phyloP scores from a whole-genome alignment of 2,888 invertebrate genomes.

The Meiosimyza decipiens region DNA sequence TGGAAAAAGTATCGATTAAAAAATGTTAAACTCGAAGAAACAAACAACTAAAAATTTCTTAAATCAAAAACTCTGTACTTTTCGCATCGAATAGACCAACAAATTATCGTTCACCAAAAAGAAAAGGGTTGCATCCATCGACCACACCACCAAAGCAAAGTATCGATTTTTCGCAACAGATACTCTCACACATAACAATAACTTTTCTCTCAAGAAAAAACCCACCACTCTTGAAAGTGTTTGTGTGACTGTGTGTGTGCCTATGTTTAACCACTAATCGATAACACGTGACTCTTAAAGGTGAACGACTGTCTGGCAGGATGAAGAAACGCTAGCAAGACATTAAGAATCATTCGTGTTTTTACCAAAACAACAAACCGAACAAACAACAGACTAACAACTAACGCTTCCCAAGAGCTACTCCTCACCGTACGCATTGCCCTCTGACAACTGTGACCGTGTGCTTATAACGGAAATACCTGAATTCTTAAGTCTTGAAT shows the following conservation, averaged over 20 bases:
- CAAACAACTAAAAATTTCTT: too few relatives aligned
- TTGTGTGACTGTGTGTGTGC: conserved; percentile 32
- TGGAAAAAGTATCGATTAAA: too few relatives aligned
- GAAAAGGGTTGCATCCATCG: background rate
- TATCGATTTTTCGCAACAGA: too few relatives aligned
- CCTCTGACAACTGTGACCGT: background rate
- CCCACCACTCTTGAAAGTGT: background rate
- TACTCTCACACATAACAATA: too few relatives aligned
- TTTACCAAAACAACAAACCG: conserved; percentile 14
- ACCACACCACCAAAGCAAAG: too few relatives aligned
- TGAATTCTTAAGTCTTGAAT: background rate
- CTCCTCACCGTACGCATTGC: too few relatives aligned
- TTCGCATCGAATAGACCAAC: too few relatives aligned
- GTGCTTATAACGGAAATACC: background rate
- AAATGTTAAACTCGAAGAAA: too few relatives aligned
- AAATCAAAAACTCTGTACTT: too few relatives aligned
- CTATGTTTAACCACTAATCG: conserved; percentile 52
- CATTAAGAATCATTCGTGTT: background rate
- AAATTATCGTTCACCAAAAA: too few relatives aligned
- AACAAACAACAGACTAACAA: background rate
- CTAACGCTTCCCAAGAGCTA: background rate
- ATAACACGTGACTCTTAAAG: conserved; percentile 62
- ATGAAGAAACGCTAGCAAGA: background rate
- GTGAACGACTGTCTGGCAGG: conserved; percentile 59
- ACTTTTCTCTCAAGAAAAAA: too few relatives aligned